Evolutionary conservation across 2,797 vertebrate genomes (phyloP).

Genomic region (Enteromius unitaeniatus): DNA sequence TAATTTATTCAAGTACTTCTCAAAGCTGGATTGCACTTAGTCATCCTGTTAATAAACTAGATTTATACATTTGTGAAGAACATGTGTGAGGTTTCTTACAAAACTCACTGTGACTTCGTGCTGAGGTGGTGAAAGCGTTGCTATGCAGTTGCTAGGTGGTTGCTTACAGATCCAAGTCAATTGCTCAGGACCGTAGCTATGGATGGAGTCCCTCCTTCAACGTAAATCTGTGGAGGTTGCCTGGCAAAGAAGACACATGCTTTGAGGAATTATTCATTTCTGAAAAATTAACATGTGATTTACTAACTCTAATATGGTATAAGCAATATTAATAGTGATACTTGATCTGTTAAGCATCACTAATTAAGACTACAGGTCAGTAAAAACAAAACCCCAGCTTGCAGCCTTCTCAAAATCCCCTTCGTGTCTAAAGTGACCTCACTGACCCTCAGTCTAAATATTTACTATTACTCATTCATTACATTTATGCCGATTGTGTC

Average conservation of each 20-base stretch:
- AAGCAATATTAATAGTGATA: not conserved
- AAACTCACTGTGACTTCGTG: not conserved
- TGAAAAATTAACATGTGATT: too few relatives aligned
- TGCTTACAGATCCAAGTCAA: not conserved
- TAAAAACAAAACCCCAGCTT: not conserved
- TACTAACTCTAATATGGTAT: not conserved
- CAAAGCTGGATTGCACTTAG: not conserved
- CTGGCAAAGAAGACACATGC: not conserved
- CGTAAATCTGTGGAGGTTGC: not conserved
- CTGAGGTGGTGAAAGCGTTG: not conserved
- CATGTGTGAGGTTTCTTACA: not conserved
- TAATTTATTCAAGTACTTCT: constrained; percentile 21
- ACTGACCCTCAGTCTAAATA: not conserved
- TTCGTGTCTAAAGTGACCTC: not conserved
- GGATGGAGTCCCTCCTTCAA: not conserved
- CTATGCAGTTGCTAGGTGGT: not conserved
- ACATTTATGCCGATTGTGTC: not conserved
- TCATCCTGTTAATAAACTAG: not conserved
- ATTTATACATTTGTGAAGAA: not conserved
- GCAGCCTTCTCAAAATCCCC: not conserved
- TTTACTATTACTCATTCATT: not conserved
- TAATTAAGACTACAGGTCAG: not conserved
- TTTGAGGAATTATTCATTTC: not conserved
- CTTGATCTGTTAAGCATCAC: not conserved
- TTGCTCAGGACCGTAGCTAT: not conserved